These are phyloP conservation scores for Xanthia togata DNA, from an alignment of 2,888 invertebrate genomes.

Conservation along the genomic window DNA sequence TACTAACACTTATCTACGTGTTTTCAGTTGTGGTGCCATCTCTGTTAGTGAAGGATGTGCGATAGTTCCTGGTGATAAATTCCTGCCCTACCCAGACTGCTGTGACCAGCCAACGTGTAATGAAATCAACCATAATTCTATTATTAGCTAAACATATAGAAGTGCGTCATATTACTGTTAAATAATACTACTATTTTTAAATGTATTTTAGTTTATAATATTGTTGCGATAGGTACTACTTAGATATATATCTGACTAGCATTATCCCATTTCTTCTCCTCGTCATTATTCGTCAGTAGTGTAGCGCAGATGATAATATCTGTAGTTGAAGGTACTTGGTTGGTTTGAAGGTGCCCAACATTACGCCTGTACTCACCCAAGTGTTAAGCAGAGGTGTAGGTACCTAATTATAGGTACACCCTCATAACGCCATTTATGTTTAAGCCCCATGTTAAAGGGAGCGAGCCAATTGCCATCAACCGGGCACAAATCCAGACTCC, in stretches of 20 bases:
- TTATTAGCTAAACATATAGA: neutral
- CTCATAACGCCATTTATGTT: too few relatives aligned
- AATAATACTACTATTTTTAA: neutral
- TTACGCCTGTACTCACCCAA: too few relatives aligned
- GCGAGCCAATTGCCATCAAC: too few relatives aligned
- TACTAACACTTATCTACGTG: neutral
- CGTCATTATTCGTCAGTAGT: too few relatives aligned
- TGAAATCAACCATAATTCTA: neutral
- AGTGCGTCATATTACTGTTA: neutral
- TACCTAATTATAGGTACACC: too few relatives aligned
- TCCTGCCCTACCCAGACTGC: conserved; percentile 5
- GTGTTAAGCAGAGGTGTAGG: too few relatives aligned
- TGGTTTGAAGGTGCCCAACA: too few relatives aligned
- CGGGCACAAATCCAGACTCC: too few relatives aligned
- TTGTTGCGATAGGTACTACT: too few relatives aligned
- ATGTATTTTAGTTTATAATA: neutral
- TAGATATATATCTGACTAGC: neutral
- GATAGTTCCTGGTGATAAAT: neutral
- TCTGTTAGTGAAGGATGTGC: neutral
- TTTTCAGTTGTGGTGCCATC: conserved; percentile 8
- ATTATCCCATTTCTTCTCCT: neutral
- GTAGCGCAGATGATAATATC: too few relatives aligned
- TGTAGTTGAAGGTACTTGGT: too few relatives aligned
- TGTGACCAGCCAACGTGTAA: neutral
- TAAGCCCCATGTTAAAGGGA: too few relatives aligned